These are phyloP conservation scores for Ormia ochracea DNA, from an alignment of 2,888 invertebrate genomes.

Conservation along the genomic window DNA sequence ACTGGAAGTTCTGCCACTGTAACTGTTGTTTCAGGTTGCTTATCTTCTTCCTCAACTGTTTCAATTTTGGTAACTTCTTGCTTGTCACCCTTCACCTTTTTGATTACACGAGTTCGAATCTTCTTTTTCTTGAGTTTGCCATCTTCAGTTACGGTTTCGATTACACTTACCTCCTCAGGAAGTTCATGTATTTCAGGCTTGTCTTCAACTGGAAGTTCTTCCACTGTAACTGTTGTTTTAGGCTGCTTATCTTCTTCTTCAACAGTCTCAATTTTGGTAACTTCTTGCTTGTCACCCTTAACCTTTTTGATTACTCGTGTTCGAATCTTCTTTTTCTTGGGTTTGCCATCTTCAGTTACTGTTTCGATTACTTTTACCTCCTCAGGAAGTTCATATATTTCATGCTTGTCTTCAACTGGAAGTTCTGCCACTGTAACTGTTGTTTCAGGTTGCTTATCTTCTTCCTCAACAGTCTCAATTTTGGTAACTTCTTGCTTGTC, in stretches of 20 bases:
- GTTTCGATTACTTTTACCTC: not conserved
- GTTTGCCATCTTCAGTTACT: not conserved
- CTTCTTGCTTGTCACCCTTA: not conserved
- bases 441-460: not conserved
- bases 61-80: not conserved
- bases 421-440: not conserved
- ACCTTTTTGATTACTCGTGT: not conserved
- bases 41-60: not conserved
- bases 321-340: not conserved
- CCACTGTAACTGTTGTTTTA: not conserved
- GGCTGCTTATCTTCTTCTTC: not conserved
- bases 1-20: not conserved
- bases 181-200: not conserved
- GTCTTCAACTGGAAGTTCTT: not conserved
- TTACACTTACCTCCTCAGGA: not conserved
- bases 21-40: not conserved
- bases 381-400: not conserved
- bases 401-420: too few species aligned
- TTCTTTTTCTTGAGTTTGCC: not conserved
- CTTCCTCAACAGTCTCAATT: not conserved
- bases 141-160: not conserved
- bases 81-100: not conserved
- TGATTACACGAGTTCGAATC: not conserved
- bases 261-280: not conserved
- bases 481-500: not conserved